Conservation (phyloP, 2,113 vertebrate species). For the Progne subis region DNA sequence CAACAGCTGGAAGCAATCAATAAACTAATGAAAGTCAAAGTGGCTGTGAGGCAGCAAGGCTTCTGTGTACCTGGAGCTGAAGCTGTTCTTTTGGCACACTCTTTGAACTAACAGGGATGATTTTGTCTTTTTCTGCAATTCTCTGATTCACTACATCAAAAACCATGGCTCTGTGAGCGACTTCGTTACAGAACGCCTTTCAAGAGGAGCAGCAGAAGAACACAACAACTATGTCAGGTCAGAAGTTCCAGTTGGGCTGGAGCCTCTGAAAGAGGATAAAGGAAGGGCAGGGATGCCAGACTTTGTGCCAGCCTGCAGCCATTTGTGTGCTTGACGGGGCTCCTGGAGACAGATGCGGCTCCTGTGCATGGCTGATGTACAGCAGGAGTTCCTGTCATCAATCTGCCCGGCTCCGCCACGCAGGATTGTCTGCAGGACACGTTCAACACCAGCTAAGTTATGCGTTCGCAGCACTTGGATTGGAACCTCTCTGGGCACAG, state of each 20-base stretch:
- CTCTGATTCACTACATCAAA: background rate
- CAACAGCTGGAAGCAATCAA: conserved; percentile 44
- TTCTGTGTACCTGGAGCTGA: conserved; percentile 1
- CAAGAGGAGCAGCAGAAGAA: background rate
- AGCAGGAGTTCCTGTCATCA: background rate
- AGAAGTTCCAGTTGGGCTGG: background rate
- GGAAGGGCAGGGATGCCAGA: background rate
- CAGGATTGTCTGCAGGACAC: background rate
- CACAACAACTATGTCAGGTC: background rate
- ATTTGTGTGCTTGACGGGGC: background rate
- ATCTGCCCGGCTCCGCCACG: background rate
- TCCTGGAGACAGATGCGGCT: background rate
- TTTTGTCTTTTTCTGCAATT: background rate
- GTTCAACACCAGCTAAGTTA: background rate
- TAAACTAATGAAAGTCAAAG: conserved; percentile 42
- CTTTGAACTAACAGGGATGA: conserved; percentile 16
- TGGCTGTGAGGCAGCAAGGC: background rate
- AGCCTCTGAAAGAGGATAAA: background rate
- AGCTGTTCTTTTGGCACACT: conserved; percentile 3
- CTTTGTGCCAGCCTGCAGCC: background rate
- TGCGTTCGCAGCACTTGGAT: background rate
- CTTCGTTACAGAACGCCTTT: background rate
- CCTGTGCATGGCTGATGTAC: accelerated
- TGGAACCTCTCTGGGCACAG: background rate
- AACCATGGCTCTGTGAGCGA: background rate